Evolutionary conservation across 2,888 invertebrate species (phyloP).

Genomic region (Lasioglossum zephyrum): DNA sequence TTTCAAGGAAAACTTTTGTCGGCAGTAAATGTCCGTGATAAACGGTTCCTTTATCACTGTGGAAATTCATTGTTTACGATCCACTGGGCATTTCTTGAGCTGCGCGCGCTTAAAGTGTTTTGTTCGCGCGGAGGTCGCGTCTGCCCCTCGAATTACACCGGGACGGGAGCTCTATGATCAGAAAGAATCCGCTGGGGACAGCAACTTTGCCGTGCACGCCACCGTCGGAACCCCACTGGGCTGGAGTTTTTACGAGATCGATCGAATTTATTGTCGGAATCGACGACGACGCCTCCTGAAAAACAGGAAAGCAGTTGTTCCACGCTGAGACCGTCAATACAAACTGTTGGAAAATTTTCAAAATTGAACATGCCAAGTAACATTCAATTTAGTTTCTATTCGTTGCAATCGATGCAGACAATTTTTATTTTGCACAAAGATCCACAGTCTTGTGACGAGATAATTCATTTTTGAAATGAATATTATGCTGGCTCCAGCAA

Average conservation of each 20-base stretch:
- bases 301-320: conserved; percentile 6
- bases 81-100: not conserved
- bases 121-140: conserved; percentile 8
- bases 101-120: conserved; percentile 17
- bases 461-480: too few species aligned
- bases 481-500: too few species aligned
- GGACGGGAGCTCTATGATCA: conserved; percentile 13
- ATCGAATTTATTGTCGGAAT: conserved; percentile 43
- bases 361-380: too few species aligned
- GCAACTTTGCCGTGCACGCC: conserved; percentile 36
- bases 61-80: conserved; percentile 29
- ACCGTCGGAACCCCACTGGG: not conserved
- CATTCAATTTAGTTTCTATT: too few species aligned
- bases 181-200: conserved; percentile 30
- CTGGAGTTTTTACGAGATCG: conserved; percentile 25
- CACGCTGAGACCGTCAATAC: not conserved
- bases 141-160: conserved; percentile 43
- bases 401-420: too few species aligned
- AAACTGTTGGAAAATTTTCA: too few species aligned
- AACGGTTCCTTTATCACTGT: not conserved
- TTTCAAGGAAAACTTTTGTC: not conserved
- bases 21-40: not conserved
- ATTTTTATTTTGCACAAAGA: too few species aligned
- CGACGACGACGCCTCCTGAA: not conserved
- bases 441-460: too few species aligned